A percentile compares a stretch with the other conserved stretches of the same genome.
These are phyloP conservation scores for Argopecten irradians DNA, from an alignment of 1,140 invertebrate genomes.

Conservation along the genomic window DNA sequence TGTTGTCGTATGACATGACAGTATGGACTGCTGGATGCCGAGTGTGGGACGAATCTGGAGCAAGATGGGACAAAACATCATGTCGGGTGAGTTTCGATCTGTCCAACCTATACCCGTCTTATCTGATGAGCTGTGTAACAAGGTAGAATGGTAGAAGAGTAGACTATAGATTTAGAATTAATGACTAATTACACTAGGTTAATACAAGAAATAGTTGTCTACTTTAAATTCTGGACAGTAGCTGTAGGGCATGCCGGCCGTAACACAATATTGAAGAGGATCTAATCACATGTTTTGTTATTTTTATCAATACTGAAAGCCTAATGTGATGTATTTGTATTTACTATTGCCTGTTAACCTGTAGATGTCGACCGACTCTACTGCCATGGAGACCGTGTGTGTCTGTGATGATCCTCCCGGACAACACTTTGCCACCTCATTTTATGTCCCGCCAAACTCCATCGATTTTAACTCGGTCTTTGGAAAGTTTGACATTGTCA, in stretches of 20 bases:
- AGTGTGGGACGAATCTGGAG: constrained; percentile 33
- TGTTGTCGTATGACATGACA: constrained; percentile 10
- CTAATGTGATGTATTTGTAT: no score
- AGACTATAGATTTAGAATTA: no score
- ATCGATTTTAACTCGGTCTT: constrained; percentile 79
- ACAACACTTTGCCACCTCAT: constrained; percentile 56
- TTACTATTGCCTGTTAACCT: constrained; percentile 30
- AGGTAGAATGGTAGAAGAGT: no score
- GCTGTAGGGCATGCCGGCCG: no score
- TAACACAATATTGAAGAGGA: no score
- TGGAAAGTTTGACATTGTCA: constrained; percentile 57
- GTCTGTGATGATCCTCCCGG: constrained; percentile 39
- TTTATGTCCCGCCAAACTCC: constrained; percentile 77
- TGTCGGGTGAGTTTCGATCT: constrained; percentile 35
- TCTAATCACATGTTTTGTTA: no score
- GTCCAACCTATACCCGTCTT: no score
- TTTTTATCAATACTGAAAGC: no score
- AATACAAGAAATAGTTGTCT: no score
- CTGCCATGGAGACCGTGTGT: constrained; percentile 33
- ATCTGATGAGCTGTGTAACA: no score
- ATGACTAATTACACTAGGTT: no score
- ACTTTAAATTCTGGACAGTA: no score
- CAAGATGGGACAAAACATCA: constrained; percentile 40
- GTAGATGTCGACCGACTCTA: constrained; percentile 31
- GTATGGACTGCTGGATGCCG: constrained; percentile 42